These are phyloP conservation scores for Sphaerodactylus townsendi DNA, from an alignment of 2,113 vertebrate species.

Conservation along the genomic window DNA sequence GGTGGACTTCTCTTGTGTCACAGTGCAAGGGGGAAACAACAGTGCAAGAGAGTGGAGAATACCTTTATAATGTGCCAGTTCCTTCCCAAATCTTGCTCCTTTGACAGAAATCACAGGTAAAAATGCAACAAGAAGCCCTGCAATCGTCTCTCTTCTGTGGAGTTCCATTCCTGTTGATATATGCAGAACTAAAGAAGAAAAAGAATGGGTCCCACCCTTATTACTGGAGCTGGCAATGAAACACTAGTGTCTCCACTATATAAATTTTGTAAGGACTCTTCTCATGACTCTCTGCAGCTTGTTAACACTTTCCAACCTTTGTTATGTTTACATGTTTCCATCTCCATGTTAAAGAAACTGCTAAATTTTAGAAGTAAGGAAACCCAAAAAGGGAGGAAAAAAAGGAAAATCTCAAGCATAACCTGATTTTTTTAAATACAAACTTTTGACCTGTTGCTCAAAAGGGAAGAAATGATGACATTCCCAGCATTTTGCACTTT, in stretches of 20 bases:
- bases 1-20: neutral
- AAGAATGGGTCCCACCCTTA: neutral
- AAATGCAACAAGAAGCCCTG: neutral
- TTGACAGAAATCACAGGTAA: neutral
- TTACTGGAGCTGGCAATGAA: neutral
- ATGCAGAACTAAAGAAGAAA: too few species aligned
- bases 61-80: neutral
- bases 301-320: neutral
- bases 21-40: neutral
- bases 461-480: neutral
- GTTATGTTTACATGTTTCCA: neutral
- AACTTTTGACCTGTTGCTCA: neutral
- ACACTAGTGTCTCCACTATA: neutral
- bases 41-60: neutral
- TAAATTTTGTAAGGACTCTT: neutral
- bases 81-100: too few species aligned
- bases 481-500: neutral
- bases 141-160: neutral
- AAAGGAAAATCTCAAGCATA: neutral
- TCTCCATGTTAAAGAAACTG: neutral
- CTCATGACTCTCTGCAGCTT: neutral
- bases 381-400: neutral
- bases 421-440: neutral
- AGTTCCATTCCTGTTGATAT: neutral
- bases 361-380: neutral